Evolutionary conservation across 30 jellyfish, hydroid and myxozoan genomes (phyloP).

Genomic region (Haliclystus octoradiatus): DNA sequence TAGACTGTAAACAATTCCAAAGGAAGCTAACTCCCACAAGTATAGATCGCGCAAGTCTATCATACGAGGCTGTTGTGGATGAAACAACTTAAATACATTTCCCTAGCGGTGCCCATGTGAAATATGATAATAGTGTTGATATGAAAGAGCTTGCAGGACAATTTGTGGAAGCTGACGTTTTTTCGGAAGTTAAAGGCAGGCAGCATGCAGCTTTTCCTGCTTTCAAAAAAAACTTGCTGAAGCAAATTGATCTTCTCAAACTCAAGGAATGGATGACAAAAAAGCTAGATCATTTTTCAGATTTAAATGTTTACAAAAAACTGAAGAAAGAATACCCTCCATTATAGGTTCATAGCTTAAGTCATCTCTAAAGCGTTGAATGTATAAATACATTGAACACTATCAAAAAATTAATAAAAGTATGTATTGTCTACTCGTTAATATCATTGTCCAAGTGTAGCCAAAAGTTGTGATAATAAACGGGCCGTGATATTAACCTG

Average conservation of each 20-base stretch:
- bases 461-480: too few species aligned
- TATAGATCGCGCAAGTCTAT: neutral
- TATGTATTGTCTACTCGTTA: too few species aligned
- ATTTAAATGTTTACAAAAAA: neutral
- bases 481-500: too few species aligned
- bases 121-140: neutral
- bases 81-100: neutral
- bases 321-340: too few species aligned
- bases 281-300: too few species aligned
- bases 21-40: slow-evolving; percentile 1
- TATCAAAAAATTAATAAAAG: too few species aligned
- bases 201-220: slow-evolving; percentile 1
- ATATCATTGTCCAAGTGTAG: too few species aligned
- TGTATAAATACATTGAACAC: too few species aligned
- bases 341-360: too few species aligned
- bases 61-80: neutral
- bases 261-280: slow-evolving; percentile 4
- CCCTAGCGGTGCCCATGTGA: neutral
- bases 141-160: neutral
- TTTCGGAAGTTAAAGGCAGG: neutral
- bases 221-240: neutral
- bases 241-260: neutral
- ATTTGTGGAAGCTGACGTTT: neutral
- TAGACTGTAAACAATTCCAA: neutral
- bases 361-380: too few species aligned